Evolutionary conservation across 2,888 invertebrate species (phyloP).

Genomic region (Cosmia pyralina): DNA sequence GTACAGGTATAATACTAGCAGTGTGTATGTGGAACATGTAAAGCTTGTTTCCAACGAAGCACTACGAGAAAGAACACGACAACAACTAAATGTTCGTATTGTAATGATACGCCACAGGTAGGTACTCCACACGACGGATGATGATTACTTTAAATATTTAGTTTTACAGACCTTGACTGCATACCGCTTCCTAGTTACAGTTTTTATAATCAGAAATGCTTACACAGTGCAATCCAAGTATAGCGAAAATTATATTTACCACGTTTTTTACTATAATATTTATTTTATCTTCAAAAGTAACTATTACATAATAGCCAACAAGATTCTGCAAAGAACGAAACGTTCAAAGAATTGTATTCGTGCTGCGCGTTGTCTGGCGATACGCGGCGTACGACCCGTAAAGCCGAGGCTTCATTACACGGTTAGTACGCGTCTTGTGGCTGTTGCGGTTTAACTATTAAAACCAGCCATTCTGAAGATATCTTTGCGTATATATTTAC

Average conservation of each 20-base stretch:
- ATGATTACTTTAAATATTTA: background rate
- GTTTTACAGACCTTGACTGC: background rate
- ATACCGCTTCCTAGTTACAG: background rate
- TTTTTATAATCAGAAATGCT: background rate
- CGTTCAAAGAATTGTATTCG: constrained; percentile 19
- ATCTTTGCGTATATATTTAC: background rate
- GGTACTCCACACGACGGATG: background rate
- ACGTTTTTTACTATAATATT: background rate
- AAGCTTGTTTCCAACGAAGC: background rate
- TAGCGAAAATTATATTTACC: background rate
- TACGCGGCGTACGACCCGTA: constrained; percentile 32
- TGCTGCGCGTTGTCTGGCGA: constrained; percentile 11
- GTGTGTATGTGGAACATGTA: background rate
- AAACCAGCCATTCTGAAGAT: constrained; percentile 20
- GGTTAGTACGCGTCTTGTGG: constrained; percentile 14
- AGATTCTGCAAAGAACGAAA: constrained; percentile 1
- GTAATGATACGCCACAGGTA: background rate
- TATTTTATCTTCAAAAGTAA: background rate
- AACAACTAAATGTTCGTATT: no score
- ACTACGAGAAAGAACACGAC: background rate
- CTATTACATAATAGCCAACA: background rate
- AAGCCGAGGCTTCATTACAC: constrained; percentile 40
- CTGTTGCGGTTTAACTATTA: background rate
- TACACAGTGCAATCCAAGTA: background rate
- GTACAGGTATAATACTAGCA: background rate